These are phyloP conservation scores for Myotis davidii DNA, from an alignment of 2,113 vertebrate species.

Conservation along the genomic window DNA sequence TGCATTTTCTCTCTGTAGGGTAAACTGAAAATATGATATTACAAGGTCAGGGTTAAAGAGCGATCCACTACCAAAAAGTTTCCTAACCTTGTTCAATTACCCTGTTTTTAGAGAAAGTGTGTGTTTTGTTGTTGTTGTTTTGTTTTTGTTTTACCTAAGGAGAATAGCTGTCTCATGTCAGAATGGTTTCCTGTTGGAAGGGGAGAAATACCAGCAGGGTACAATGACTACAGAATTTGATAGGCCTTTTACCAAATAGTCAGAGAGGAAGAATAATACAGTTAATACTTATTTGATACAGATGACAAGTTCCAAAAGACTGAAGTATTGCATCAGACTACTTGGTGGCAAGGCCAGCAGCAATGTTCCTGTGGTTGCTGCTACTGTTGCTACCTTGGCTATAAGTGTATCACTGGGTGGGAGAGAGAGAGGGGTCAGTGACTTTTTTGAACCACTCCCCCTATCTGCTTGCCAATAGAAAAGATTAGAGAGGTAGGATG, in stretches of 20 bases:
- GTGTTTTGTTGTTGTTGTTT: too few relatives aligned
- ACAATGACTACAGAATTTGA: not conserved
- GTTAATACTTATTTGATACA: not conserved
- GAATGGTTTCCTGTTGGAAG: not conserved
- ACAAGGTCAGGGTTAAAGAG: not conserved
- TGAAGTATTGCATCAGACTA: not conserved
- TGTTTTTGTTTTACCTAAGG: not conserved
- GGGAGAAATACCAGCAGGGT: not conserved
- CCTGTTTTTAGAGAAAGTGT: not conserved
- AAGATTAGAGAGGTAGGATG: not conserved
- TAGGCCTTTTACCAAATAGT: not conserved
- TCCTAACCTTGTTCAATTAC: not conserved
- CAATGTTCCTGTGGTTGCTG: not conserved
- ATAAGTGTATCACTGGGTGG: not conserved
- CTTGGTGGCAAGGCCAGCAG: not conserved
- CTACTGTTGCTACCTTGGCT: not conserved
- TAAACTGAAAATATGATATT: not conserved
- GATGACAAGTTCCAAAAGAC: not conserved
- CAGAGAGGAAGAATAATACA: not conserved
- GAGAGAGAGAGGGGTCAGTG: not conserved
- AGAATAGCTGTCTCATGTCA: not conserved
- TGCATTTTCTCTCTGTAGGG: not conserved
- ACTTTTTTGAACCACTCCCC: not conserved
- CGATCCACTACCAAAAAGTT: not conserved
- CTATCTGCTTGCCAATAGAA: not conserved